These are phyloP conservation scores for Ictinia mississippiensis DNA, from an alignment of 2,797 vertebrate genomes.

Conservation along the genomic window DNA sequence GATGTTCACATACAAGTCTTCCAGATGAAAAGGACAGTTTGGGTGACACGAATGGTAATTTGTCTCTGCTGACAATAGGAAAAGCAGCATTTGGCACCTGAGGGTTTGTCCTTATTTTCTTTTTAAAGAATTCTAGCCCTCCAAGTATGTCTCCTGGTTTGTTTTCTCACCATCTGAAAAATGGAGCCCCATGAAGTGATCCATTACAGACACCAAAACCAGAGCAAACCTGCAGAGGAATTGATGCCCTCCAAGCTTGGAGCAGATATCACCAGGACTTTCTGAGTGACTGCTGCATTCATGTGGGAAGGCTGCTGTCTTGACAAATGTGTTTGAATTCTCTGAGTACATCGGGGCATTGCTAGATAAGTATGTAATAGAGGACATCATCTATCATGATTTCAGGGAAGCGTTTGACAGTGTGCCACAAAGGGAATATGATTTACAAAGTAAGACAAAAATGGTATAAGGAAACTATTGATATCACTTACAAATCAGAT, in stretches of 20 bases:
- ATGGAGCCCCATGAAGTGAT: neutral
- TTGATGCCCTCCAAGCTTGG: conserved; percentile 31
- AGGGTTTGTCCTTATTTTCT: neutral
- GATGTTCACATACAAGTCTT: neutral
- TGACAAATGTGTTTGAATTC: conserved; percentile 72
- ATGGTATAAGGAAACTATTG: conserved; percentile 23
- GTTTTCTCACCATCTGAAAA: neutral
- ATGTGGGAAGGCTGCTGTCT: conserved; percentile 41
- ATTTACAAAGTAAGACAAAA: conserved; percentile 54
- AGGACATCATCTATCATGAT: conserved; percentile 68
- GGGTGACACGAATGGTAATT: neutral
- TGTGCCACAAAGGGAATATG: conserved; percentile 25
- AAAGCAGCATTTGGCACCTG: neutral
- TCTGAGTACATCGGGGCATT: conserved; percentile 33
- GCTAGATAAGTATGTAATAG: conserved; percentile 36
- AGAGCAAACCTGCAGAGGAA: conserved; percentile 33
- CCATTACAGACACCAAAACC: conserved; percentile 1
- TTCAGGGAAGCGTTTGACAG: conserved; percentile 61
- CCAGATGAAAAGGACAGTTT: neutral
- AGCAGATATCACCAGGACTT: conserved; percentile 48
- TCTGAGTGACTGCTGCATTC: conserved; percentile 55
- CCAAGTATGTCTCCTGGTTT: neutral
- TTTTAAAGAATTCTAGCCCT: neutral
- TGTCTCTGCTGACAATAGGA: neutral
- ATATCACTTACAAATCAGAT: conserved; percentile 30